phyloP scores from a whole-genome alignment of 2,113 vertebrate species.

The Peromyscus polionotus region DNA sequence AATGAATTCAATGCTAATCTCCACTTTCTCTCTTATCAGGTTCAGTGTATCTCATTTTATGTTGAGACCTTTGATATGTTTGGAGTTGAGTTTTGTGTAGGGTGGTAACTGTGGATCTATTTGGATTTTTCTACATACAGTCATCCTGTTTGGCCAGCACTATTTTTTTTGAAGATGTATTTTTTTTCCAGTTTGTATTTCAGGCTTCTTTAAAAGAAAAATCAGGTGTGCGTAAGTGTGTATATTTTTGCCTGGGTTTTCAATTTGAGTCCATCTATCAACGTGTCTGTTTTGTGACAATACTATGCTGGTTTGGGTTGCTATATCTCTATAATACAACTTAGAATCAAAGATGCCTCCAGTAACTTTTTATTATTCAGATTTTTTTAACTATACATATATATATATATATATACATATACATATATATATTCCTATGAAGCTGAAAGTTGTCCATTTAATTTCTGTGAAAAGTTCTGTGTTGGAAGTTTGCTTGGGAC shows the following conservation, averaged over 20 bases:
- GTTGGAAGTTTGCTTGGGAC: neutral
- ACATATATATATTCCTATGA: neutral
- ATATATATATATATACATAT: too few relatives aligned
- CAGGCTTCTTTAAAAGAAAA: neutral
- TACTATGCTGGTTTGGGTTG: neutral
- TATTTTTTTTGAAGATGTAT: neutral
- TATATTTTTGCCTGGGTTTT: neutral
- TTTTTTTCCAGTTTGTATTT: neutral
- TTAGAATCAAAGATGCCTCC: neutral
- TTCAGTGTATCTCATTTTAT: neutral
- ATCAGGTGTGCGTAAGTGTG: neutral
- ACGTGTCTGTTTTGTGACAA: neutral
- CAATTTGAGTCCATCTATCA: neutral
- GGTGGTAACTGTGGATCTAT: neutral
- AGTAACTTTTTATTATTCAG: neutral
- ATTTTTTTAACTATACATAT: too few relatives aligned
- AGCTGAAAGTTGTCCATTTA: neutral
- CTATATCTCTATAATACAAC: neutral
- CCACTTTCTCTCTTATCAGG: neutral
- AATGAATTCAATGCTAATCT: neutral
- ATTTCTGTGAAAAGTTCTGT: neutral
- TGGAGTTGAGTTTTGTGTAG: neutral
- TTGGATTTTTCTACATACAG: neutral
- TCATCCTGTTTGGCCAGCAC: neutral
- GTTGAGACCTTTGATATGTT: neutral